Percentiles rank a stretch among this genome's conserved stretches.
phyloP scores from a whole-genome alignment of 2,113 vertebrate species.

The Engraulis encrasicolus region DNA sequence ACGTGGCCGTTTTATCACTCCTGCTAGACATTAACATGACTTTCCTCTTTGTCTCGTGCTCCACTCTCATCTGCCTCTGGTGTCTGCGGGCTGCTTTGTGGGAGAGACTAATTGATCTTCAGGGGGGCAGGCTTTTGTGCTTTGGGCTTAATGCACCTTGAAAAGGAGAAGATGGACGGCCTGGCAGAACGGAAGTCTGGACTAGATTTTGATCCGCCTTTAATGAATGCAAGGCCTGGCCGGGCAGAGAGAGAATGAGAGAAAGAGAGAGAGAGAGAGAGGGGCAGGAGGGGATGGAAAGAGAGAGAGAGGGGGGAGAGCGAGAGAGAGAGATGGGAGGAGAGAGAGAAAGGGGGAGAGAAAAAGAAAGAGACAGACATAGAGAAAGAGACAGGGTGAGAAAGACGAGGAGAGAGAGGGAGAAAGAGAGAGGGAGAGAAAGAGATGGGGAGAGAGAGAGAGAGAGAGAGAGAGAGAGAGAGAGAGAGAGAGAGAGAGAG shows the following conservation, averaged over 20 bases:
- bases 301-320: too few species aligned
- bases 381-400: too few species aligned
- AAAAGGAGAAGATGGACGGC: constrained; percentile 31
- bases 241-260: not conserved
- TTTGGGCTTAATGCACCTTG: constrained; percentile 68
- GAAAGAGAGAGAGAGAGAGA: too few species aligned
- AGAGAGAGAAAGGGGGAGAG: too few species aligned
- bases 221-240: not conserved
- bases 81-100: constrained; percentile 53
- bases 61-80: constrained; percentile 50
- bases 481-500: not conserved
- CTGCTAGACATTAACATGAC: constrained; percentile 50
- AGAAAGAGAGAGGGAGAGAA: too few species aligned
- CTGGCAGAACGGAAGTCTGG: constrained; percentile 15
- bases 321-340: too few species aligned
- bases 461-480: not conserved
- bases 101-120: constrained; percentile 77
- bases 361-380: too few species aligned
- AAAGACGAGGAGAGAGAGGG: too few species aligned
- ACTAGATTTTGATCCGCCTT: constrained; percentile 23
- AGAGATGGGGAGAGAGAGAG: not conserved
- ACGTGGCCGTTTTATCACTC: constrained; percentile 65
- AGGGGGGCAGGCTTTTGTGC: constrained; percentile 64
- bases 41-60: constrained; percentile 61
- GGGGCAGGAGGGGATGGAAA: too few species aligned